A percentile compares a stretch with the other conserved stretches of the same genome.
Evolutionary conservation across 1,140 invertebrate genomes (phyloP).

Genomic region (Rhizoglyphus robini): DNA sequence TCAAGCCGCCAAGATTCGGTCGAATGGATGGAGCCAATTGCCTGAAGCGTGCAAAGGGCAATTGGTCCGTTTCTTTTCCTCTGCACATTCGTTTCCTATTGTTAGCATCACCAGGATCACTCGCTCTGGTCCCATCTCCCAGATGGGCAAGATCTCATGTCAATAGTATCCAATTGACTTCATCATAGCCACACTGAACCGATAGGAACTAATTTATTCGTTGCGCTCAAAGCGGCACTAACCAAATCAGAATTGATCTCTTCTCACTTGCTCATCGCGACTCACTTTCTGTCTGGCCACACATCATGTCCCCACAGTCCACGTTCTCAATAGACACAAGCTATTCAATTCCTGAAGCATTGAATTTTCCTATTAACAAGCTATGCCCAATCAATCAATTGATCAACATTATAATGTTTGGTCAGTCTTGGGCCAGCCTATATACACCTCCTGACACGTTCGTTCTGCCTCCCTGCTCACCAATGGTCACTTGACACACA

Average conservation of each 20-base stretch:
- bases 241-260: not conserved
- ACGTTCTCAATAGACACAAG: too few relatives aligned
- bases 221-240: not conserved
- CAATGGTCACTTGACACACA: too few relatives aligned
- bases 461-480: too few relatives aligned
- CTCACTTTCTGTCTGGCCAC: too few relatives aligned
- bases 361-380: not conserved
- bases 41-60: not conserved
- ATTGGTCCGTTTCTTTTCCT: too few relatives aligned
- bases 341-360: not conserved
- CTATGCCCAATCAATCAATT: not conserved
- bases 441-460: not conserved
- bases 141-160: not conserved
- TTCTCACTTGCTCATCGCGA: not conserved
- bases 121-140: too few relatives aligned
- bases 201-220: not conserved
- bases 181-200: not conserved
- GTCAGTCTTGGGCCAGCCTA: not conserved
- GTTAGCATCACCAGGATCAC: too few relatives aligned
- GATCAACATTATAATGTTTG: not conserved
- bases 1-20: not conserved
- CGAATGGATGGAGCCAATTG: not conserved
- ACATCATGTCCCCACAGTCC: not conserved
- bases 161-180: not conserved
- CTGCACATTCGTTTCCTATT: too few relatives aligned